A percentile compares a stretch with the other conserved stretches of the same genome.
phyloP scores from a whole-genome alignment of 2,888 invertebrate genomes.

The Rugalucina vietnamica region DNA sequence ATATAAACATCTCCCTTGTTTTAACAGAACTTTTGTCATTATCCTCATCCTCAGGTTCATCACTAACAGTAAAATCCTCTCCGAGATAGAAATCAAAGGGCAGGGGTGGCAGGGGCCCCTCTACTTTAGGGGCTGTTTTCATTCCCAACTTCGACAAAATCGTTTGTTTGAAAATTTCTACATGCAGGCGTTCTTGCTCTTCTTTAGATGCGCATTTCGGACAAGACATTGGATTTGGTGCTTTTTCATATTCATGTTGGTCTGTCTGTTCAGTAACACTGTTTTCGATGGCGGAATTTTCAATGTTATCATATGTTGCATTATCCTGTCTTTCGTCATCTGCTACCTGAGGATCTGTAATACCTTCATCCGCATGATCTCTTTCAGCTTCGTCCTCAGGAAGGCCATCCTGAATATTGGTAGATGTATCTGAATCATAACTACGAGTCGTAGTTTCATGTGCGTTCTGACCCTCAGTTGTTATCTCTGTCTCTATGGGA shows the following conservation, averaged over 20 bases:
- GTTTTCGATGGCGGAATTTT: too few relatives aligned
- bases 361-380: too few relatives aligned
- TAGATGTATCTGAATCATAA: too few relatives aligned
- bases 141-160: slow-evolving; percentile 42
- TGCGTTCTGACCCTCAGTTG: neutral
- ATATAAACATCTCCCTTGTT: slow-evolving; percentile 52
- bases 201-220: neutral
- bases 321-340: too few relatives aligned
- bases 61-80: slow-evolving; percentile 47
- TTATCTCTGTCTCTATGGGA: neutral
- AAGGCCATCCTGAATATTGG: too few relatives aligned
- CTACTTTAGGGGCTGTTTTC: slow-evolving; percentile 40
- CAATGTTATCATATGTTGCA: too few relatives aligned
- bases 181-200: slow-evolving; percentile 14
- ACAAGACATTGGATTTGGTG: neutral
- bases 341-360: too few relatives aligned
- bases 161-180: slow-evolving; percentile 42
- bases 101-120: slow-evolving; percentile 49
- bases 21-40: slow-evolving; percentile 22
- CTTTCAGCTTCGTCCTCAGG: too few relatives aligned
- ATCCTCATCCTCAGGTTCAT: slow-evolving; percentile 22
- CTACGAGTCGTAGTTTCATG: neutral
- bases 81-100: slow-evolving; percentile 58
- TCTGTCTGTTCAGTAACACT: neutral
- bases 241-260: neutral